Base-by-base conservation (phyloP, 2,888 invertebrate species). In the Coelogynopora nodosa region DNA sequence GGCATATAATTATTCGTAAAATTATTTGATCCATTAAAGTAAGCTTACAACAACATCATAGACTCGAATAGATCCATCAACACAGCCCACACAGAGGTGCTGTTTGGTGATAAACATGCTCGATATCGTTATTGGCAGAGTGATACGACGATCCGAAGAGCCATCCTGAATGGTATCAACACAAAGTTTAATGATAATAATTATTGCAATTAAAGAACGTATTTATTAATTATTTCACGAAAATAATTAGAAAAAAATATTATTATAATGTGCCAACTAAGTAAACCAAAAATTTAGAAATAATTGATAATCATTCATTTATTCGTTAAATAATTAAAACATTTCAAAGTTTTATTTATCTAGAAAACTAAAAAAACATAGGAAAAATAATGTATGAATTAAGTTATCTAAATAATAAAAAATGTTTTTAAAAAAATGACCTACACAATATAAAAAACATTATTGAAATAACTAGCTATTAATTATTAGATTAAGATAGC, bases 21-120 rank as follows among this genome's bases (percentile, higher is more conserved):
- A n/a, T n/a, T n/a, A n/a, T n/a, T n/a, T n/a, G n/a, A 49, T 10
- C 5, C 49, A 10, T n/a, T 5, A 74, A 74, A 23, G 74, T 13
- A 23, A 23, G 23, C 74, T 74, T 26, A 74, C 74, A 26, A 23
- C 23, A 23, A 74, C 23, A 74, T 74, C 74, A 74, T n/a, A 74
- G 18, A 74, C 27, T 13, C 74, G 74, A 74, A 74, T 26, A 26
- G 74, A 74, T 2, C 74, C 74, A 74, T 74, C 74, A 26, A 74
- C 74, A 74, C 74, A 74, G 23, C 74, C 74, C 5, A 74, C 74
- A 74, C 23, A 74, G 74, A 74, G 74, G 23, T 74, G 74, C 10
- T 5, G 5, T 26, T 74, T 74, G 74, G 18, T 74, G 23, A 23
- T 23, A 23, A 74, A 74, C 23, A 74, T 74, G 27, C 74, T 74